phyloP scores from a whole-genome alignment of 35 echinoderm and acorn worm genomes.

The Eucidaris tribuloides region DNA sequence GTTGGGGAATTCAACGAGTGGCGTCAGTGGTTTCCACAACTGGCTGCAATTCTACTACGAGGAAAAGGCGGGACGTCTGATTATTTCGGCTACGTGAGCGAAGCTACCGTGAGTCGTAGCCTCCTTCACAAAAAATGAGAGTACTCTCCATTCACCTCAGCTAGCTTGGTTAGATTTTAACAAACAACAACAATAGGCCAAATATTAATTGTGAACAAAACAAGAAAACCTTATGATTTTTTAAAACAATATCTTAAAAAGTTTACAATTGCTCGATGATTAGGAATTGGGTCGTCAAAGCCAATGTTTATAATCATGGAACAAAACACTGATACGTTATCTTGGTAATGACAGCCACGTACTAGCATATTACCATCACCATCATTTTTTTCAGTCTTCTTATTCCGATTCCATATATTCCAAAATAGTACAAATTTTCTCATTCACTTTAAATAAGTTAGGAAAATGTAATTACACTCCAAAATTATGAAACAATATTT shows the following conservation, averaged over 20 bases:
- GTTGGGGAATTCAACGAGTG: conserved; percentile 60
- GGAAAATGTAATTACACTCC: no score
- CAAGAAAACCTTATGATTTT: background rate
- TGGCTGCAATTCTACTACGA: conserved; percentile 76
- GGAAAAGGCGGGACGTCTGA: conserved; percentile 46
- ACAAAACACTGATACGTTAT: no score
- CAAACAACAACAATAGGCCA: background rate
- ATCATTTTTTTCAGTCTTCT: no score
- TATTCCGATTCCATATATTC: no score
- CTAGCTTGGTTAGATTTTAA: background rate
- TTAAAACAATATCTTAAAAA: background rate
- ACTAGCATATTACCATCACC: no score
- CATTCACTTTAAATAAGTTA: no score
- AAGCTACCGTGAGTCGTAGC: conserved; percentile 48
- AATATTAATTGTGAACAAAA: background rate
- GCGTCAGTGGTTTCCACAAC: conserved; percentile 86
- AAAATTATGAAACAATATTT: no score
- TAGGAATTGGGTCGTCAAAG: background rate
- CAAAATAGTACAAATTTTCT: no score
- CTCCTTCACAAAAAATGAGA: background rate
- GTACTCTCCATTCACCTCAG: background rate
- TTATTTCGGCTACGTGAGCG: conserved; percentile 58
- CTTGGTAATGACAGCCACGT: no score
- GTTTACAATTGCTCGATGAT: background rate
- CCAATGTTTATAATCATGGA: no score